phyloP scores from a whole-genome alignment of 92 coral and sea anemone species.

The Galaxea fascicularis region DNA sequence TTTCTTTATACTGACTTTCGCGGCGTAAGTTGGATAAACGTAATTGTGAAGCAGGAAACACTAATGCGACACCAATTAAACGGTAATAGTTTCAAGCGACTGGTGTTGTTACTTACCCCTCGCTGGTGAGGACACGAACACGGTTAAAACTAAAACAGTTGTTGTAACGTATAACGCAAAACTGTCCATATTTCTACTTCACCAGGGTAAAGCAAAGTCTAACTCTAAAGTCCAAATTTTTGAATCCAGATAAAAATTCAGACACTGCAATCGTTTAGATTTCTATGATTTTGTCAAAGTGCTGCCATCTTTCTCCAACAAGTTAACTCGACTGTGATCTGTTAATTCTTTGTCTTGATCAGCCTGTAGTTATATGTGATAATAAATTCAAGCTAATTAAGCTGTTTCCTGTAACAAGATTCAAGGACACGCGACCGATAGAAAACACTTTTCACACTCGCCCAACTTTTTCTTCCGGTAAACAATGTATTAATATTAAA shows the following conservation, averaged over 20 bases:
- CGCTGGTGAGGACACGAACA: slow-evolving; percentile 8
- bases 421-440: neutral
- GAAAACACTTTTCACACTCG: neutral
- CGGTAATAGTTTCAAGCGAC: neutral
- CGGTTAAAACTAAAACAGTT: neutral
- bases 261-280: neutral
- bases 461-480: slow-evolving; percentile 15
- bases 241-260: neutral
- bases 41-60: neutral
- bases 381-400: neutral
- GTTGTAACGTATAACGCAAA: slow-evolving; percentile 10
- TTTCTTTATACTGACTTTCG: neutral
- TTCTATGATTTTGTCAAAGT: slow-evolving; percentile 1
- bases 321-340: too few species aligned
- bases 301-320: neutral
- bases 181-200: slow-evolving; percentile 43
- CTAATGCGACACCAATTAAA: neutral
- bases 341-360: too few species aligned
- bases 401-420: neutral
- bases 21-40: neutral
- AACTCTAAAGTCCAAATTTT: neutral
- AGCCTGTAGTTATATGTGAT: neutral
- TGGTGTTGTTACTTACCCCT: slow-evolving; percentile 22
- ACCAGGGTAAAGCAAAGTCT: neutral
- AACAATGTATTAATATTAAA: slow-evolving; percentile 47